Percentiles rank a stretch among this genome's conserved stretches.
Conservation (phyloP, 2,888 invertebrate genomes). For the Hyposoter didymator region DNA sequence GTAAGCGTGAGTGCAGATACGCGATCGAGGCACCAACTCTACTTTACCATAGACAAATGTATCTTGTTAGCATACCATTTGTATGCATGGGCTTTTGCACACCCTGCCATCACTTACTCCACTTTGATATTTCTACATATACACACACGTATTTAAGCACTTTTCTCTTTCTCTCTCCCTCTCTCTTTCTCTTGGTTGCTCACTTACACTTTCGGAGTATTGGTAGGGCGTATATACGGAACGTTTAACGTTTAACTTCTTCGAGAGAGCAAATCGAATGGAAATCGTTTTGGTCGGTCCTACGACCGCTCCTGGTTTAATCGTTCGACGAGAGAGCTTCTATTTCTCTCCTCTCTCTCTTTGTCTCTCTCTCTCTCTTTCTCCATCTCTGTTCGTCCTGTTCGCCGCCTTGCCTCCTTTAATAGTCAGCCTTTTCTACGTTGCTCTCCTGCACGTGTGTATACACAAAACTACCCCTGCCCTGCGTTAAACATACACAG, state of each 20-base stretch:
- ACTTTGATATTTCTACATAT: constrained; percentile 31
- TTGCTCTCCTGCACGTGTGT: not conserved
- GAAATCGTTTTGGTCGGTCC: constrained; percentile 77
- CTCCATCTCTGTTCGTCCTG: constrained; percentile 14
- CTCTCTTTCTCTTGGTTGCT: constrained; percentile 18
- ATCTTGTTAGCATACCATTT: constrained; percentile 84
- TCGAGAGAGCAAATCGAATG: constrained; percentile 80
- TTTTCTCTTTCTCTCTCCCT: constrained; percentile 46
- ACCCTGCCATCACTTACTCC: constrained; percentile 70
- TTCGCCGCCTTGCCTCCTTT: constrained; percentile 1
- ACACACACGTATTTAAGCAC: constrained; percentile 1
- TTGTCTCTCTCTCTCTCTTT: not conserved
- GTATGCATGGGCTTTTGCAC: constrained; percentile 83
- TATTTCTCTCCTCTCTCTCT: constrained; percentile 24
- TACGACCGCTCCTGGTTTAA: constrained; percentile 69
- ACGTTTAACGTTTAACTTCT: constrained; percentile 81
- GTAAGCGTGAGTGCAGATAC: constrained; percentile 68
- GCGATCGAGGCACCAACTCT: constrained; percentile 63
- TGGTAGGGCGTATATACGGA: constrained; percentile 65
- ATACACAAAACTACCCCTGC: constrained; percentile 48
- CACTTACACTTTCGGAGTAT: constrained; percentile 55
- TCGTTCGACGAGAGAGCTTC: constrained; percentile 66
- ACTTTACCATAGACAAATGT: constrained; percentile 83
- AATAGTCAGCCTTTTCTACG: constrained; percentile 28
- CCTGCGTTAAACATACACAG: constrained; percentile 23